Base-by-base conservation (phyloP, 1,140 invertebrate species). In the Andrena cerasifolii region DNA sequence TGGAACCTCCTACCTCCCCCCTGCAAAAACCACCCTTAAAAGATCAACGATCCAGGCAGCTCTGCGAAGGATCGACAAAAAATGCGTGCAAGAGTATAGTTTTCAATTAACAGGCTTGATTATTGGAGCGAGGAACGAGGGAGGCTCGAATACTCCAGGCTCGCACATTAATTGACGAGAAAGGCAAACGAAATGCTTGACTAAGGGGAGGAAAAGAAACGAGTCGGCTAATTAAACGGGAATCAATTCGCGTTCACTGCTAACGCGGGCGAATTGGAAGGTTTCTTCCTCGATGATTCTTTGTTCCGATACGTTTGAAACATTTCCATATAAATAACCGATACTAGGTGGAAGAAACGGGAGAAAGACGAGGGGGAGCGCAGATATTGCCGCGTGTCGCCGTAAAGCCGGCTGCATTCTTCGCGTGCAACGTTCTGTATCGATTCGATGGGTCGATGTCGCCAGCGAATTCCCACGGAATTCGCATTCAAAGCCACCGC, bases 281-380 rank as follows among this genome's bases (percentile, higher is more conserved):
- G n/a, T n/a, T n/a, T n/a, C n/a, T n/a, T n/a, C n/a, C 10, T 40
- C 36, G 36, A 40, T 40, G 36, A 40, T 40, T 40, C 10, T 40
- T 40, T 40, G 10, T 67, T 66, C 14, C 33, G 33, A 5, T 58
- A 12, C 10, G 28, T 8, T 1, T 16, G 49, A 68, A 82, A 21
- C 76, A 61, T 21, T 43, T 31, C n/a, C 66, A 65, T 67, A 54
- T 78, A 80, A 83, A 83, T 83, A 83, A 80, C 47, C 47, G 76
- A 82, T 78, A 73, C 68, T 33, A n/a, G 26, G 21, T 3, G 53
- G 6, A 21, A 14, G n/a, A 31, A 24, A 21, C n/a, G 28, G 56
- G 16, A 58, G 28, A 54, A 51, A 47, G 54, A 65, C 59, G 73
- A 31, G 73, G 43, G 67, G 61, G 28, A 51, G 61, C 53, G 31